A percentile compares a stretch with the other conserved stretches of the same genome.
Conservation (phyloP, 2,888 invertebrate genomes). For the Altica lythri region DNA sequence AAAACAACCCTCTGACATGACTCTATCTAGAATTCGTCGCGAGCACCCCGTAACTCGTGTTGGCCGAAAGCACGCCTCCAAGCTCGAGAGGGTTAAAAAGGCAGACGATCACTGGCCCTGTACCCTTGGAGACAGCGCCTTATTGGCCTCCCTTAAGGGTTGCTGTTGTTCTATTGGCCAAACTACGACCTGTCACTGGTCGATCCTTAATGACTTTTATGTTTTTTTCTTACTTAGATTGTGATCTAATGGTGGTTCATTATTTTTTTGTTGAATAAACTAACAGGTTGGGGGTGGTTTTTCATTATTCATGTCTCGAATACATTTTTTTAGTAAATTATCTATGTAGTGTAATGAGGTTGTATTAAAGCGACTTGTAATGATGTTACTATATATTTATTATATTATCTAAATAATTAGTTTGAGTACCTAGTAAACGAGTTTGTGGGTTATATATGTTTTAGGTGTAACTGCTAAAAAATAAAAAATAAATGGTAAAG, state of each 20-base stretch:
- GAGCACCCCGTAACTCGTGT: constrained; percentile 34
- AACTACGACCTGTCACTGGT: constrained; percentile 45
- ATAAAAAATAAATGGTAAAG: too few relatives aligned
- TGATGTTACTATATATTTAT: too few relatives aligned
- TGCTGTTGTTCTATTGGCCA: constrained; percentile 42
- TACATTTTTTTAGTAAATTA: too few relatives aligned
- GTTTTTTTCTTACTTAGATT: constrained; percentile 7
- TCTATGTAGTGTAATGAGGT: too few relatives aligned
- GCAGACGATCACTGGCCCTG: constrained; percentile 48
- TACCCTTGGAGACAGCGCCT: constrained; percentile 34
- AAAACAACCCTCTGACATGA: neutral
- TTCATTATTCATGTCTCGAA: neutral
- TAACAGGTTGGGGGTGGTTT: neutral
- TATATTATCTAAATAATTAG: too few relatives aligned
- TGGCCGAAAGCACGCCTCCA: constrained; percentile 40
- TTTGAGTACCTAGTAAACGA: too few relatives aligned
- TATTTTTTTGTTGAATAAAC: neutral
- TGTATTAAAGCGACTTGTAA: too few relatives aligned
- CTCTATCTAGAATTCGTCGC: neutral
- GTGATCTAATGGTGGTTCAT: constrained; percentile 3
- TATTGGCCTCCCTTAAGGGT: constrained; percentile 37
- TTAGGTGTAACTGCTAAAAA: too few relatives aligned
- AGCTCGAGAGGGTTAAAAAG: constrained; percentile 49
- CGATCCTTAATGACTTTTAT: constrained; percentile 32
- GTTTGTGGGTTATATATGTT: too few relatives aligned